phyloP scores from a whole-genome alignment of 2,888 invertebrate species.

The Cremastinae sp. region DNA sequence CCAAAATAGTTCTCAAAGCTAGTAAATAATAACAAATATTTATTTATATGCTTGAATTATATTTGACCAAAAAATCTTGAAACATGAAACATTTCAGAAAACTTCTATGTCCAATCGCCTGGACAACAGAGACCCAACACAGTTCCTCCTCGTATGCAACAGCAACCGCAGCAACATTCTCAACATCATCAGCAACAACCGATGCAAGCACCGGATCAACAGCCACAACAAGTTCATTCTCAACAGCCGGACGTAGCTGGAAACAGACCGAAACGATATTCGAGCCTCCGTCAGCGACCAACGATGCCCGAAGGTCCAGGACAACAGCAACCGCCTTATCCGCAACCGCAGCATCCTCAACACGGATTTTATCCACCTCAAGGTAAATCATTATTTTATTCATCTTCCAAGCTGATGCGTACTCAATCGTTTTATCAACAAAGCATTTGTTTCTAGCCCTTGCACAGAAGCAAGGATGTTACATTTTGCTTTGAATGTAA shows the following conservation, averaged over 20 bases:
- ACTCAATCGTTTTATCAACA: too few species aligned
- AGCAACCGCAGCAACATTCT: constrained; percentile 71
- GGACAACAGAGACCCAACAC: constrained; percentile 74
- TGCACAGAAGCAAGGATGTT: too few species aligned
- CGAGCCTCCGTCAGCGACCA: constrained; percentile 84
- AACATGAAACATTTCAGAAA: constrained; percentile 68
- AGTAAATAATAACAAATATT: background rate
- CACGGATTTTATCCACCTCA: constrained; percentile 77
- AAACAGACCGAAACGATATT: constrained; percentile 85
- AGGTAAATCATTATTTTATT: constrained; percentile 68
- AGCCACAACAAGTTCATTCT: constrained; percentile 59
- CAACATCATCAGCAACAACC: constrained; percentile 74
- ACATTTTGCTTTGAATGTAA: background rate
- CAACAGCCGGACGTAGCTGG: constrained; percentile 75
- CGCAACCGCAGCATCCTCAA: constrained; percentile 72
- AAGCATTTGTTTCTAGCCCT: too few species aligned
- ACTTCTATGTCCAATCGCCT: constrained; percentile 74
- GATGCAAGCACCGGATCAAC: constrained; percentile 68
- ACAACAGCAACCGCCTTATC: constrained; percentile 72
- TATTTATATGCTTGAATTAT: too few species aligned
- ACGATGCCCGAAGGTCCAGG: constrained; percentile 74
- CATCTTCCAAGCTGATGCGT: background rate
- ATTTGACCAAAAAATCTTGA: too few species aligned
- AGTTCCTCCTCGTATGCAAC: constrained; percentile 78
- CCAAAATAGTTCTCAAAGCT: background rate